A percentile compares a stretch with the other conserved stretches of the same genome.
Evolutionary conservation across 2,888 invertebrate genomes (phyloP).

Genomic region (Pyrrhosoma nymphula): DNA sequence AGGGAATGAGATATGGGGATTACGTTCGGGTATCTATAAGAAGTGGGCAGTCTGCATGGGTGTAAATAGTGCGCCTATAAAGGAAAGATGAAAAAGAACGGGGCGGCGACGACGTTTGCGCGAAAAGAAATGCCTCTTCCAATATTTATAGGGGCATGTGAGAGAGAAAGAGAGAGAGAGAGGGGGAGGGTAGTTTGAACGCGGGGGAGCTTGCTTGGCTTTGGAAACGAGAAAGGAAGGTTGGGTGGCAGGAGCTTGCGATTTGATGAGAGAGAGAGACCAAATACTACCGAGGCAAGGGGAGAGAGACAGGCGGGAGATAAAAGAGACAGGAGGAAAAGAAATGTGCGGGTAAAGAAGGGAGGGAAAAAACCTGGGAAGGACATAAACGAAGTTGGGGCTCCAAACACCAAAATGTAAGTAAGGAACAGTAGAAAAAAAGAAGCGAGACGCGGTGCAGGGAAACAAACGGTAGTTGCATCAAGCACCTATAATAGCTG

Average conservation of each 20-base stretch:
- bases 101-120: neutral
- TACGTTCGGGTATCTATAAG: constrained; percentile 54
- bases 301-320: neutral
- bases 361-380: neutral
- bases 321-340: neutral
- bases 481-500: neutral
- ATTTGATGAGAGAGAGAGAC: constrained; percentile 1
- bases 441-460: neutral
- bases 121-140: constrained; percentile 41
- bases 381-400: neutral
- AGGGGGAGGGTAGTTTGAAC: neutral
- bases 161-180: neutral
- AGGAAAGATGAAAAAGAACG: constrained; percentile 28
- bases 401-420: neutral
- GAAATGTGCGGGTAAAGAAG: neutral
- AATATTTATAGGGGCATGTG: constrained; percentile 51
- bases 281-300: neutral
- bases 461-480: neutral
- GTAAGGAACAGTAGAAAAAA: neutral
- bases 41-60: constrained; percentile 19
- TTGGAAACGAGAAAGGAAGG: neutral
- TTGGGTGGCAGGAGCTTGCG: neutral
- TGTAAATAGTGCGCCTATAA: neutral
- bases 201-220: neutral
- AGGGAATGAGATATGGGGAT: constrained; percentile 51